These are phyloP conservation scores for Fragum sueziense DNA, from an alignment of 2,888 invertebrate genomes.

Conservation along the genomic window DNA sequence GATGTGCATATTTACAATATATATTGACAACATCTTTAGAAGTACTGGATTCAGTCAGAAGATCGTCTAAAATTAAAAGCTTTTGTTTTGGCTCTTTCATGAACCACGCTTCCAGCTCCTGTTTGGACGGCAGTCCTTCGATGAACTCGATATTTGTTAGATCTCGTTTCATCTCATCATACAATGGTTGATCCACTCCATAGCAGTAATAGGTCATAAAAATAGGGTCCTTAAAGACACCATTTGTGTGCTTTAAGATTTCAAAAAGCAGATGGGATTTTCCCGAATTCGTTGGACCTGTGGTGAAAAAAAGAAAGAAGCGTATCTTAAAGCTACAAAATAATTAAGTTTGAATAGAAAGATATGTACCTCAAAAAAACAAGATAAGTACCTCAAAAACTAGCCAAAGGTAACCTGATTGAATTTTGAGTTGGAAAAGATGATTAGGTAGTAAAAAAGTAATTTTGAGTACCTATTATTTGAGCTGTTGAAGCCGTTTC, in stretches of 20 bases:
- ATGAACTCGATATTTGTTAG: slow-evolving; percentile 21
- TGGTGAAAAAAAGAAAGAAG: no score
- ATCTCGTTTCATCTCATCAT: slow-evolving; percentile 23
- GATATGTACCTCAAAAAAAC: neutral
- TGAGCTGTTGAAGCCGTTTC: no score
- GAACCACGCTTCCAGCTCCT: slow-evolving; percentile 26
- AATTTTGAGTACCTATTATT: no score
- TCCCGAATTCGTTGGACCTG: slow-evolving; percentile 21
- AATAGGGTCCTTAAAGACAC: slow-evolving; percentile 17
- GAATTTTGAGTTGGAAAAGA: no score
- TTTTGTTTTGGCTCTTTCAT: slow-evolving; percentile 21
- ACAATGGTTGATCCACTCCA: slow-evolving; percentile 27
- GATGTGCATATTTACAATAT: slow-evolving; percentile 39
- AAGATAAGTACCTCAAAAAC: neutral
- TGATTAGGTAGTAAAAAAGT: no score
- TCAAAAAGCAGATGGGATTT: slow-evolving; percentile 16
- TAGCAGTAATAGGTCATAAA: slow-evolving; percentile 17
- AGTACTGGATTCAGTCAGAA: slow-evolving; percentile 24
- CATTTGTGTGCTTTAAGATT: slow-evolving; percentile 18
- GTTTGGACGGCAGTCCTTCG: slow-evolving; percentile 34
- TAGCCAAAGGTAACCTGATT: no score
- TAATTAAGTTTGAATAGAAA: neutral
- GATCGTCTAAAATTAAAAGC: slow-evolving; percentile 42
- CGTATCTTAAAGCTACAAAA: no score
- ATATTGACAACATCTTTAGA: slow-evolving; percentile 27